Conservation (phyloP, 2,113 vertebrate genomes). For the Nycticorax nycticorax region DNA sequence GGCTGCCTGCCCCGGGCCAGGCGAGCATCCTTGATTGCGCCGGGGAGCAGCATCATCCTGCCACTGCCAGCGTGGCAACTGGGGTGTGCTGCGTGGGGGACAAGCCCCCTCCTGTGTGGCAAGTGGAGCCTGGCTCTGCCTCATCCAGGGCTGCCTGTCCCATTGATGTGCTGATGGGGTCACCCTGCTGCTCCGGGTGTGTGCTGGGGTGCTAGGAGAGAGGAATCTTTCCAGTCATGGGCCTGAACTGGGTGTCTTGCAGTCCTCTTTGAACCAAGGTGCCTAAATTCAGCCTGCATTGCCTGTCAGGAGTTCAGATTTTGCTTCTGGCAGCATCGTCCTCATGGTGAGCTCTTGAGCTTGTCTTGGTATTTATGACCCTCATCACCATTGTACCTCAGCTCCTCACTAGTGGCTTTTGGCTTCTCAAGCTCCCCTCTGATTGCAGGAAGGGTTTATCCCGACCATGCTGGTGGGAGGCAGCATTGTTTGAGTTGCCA, state of each 20-base stretch:
- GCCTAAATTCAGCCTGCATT: neutral
- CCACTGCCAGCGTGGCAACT: accelerated
- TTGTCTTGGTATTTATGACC: neutral
- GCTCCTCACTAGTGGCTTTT: neutral
- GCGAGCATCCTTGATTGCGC: accelerated
- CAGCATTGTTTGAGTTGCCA: neutral
- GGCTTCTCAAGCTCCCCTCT: neutral
- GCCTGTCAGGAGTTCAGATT: neutral
- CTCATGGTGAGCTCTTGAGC: neutral
- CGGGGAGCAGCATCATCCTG: accelerated
- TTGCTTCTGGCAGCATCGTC: neutral
- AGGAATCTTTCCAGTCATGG: neutral
- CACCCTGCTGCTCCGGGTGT: neutral
- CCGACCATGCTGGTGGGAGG: accelerated
- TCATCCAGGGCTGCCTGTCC: neutral
- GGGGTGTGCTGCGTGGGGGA: accelerated
- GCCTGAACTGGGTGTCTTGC: neutral
- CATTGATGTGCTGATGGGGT: neutral
- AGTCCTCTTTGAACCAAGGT: neutral
- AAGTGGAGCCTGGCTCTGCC: neutral
- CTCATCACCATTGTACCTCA: neutral
- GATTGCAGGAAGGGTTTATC: neutral
- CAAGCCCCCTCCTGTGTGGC: accelerated
- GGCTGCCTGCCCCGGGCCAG: neutral
- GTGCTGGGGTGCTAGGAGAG: neutral